phyloP scores from a whole-genome alignment of 30 jellyfish, hydroid and myxozoan species.

The Sanderia malayensis region DNA sequence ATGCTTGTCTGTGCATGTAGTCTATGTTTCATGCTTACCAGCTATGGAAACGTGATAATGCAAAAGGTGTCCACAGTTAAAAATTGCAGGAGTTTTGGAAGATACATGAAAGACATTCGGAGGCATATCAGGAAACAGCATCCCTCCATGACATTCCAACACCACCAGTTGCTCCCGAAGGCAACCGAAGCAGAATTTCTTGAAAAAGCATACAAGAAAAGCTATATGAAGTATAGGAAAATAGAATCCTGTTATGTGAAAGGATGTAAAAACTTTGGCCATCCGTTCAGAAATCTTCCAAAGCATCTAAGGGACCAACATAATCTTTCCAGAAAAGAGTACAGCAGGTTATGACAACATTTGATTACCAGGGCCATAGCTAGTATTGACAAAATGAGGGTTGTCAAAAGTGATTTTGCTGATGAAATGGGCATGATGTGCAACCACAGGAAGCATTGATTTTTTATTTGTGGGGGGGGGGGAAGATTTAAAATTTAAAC shows the following conservation, averaged over 20 bases:
- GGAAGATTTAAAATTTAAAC: no score
- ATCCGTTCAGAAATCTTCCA: neutral
- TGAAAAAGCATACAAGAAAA: neutral
- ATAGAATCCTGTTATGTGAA: neutral
- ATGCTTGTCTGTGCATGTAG: no score
- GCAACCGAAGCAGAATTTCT: neutral
- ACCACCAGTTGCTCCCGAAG: neutral
- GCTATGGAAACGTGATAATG: no score
- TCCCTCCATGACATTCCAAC: neutral
- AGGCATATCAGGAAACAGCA: neutral
- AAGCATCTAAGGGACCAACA: neutral
- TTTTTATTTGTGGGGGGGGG: no score
- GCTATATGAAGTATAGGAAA: neutral
- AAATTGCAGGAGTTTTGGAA: neutral
- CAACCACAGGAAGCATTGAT: no score
- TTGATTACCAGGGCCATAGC: no score
- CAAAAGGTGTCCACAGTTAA: neutral
- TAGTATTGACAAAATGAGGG: no score
- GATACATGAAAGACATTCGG: no score
- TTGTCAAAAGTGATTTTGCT: no score
- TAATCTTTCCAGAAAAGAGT: neutral
- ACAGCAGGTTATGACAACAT: neutral
- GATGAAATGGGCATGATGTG: no score
- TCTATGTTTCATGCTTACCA: no score
- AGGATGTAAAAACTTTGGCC: neutral